phyloP scores from a whole-genome alignment of 23 tunicate genomes.

The Trididemnum clinides region DNA sequence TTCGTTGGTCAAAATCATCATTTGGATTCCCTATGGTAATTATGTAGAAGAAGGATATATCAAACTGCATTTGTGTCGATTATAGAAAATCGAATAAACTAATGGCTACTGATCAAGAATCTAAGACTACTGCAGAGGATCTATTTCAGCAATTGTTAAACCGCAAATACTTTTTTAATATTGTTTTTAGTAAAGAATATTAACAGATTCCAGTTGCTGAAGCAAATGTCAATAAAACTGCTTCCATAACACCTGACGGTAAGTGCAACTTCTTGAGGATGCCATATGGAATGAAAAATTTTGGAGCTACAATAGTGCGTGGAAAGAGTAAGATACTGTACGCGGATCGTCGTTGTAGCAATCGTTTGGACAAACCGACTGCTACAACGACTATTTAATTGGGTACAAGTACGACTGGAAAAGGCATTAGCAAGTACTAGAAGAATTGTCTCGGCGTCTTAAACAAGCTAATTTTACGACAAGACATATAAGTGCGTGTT shows the following conservation, averaged over 20 bases:
- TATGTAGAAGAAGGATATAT: background rate
- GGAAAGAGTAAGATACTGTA: background rate
- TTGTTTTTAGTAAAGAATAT: background rate
- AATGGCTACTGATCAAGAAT: background rate
- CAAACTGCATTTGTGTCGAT: background rate
- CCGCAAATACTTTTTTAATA: background rate
- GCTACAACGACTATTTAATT: too few species aligned
- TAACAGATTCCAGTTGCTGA: background rate
- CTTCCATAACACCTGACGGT: background rate
- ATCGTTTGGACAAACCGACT: background rate
- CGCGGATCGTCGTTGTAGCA: background rate
- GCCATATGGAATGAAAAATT: background rate
- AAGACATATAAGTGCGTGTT: background rate
- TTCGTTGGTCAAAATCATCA: background rate
- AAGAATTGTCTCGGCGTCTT: background rate
- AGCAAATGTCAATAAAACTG: background rate
- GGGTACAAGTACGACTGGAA: background rate
- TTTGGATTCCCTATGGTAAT: background rate
- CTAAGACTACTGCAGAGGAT: background rate
- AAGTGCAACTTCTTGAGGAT: background rate
- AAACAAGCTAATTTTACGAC: background rate
- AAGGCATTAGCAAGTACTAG: background rate
- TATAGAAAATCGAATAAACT: background rate
- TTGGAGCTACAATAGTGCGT: background rate
- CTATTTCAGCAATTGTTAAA: background rate